Base-by-base conservation (phyloP, 2,797 vertebrate species). In the Champsocephalus esox region DNA sequence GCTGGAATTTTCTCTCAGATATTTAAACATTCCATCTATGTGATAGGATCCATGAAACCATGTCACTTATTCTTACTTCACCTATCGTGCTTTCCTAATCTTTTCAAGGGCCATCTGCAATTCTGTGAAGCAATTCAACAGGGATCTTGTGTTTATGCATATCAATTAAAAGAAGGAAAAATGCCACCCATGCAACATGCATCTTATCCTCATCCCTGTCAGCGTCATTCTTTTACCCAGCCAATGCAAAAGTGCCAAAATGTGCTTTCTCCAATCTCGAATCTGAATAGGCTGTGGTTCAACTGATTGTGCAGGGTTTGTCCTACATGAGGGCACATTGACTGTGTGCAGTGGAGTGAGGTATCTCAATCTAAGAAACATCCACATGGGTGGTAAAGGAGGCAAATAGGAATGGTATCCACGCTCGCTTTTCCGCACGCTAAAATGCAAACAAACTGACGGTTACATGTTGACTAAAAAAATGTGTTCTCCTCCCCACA, bases 321-420 rank as follows among this genome's bases (percentile, higher is more conserved):
- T 88, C 82, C 85, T 80, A 84, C 87, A 93, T 94, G 88, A 73
- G 90, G 92, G 94, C 75, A 77, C 89, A 95, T 92, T 95, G 91
- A 94, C 14, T 68, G 54, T 80, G 85, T 93, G 92, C 92, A 93
- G 81, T 88, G 88, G 78, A 94, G 89, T 86, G 88, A 91, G 88
- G 63, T 91, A 93, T 93, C 90, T 87, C 49, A 77, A 92, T 92
- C 89, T 91, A 73, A 61, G 66, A 91, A 74, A 80, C 81, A 68
- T 90, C 90, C 68, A 87, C 92, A 87, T 94, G 92, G 93, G 94
- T 92, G 93, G 92, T 77, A 92, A 73, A 90, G 61, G 67, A 79
- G 38, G 32, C 62, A 77, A 80, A 81, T 59, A 70, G 61, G 82
- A 88, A 82, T 55, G 71, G 70, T 83, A 67, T 73, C 73, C 66